Evolutionary conservation across 2,888 invertebrate species (phyloP).

Genomic region (Trypoxylon attenuatum): DNA sequence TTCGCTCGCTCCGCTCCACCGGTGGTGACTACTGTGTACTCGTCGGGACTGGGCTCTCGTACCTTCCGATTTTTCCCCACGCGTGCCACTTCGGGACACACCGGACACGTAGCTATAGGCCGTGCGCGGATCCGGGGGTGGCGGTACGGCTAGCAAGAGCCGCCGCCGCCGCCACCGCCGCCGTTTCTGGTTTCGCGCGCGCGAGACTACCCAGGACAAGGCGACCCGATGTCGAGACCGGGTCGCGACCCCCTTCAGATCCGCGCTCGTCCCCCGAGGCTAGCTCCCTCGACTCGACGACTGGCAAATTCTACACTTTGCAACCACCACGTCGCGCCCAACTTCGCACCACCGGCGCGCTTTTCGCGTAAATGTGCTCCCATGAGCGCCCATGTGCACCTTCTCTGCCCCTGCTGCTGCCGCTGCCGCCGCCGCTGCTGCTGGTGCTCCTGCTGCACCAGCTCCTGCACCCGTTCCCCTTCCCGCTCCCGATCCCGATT

Average conservation of each 20-base stretch:
- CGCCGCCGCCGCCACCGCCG: slow-evolving; percentile 49
- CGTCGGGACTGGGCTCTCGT: slow-evolving; percentile 19
- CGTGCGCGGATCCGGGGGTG: slow-evolving; percentile 40
- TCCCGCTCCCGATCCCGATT: slow-evolving; percentile 10
- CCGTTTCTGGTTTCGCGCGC: slow-evolving; percentile 50
- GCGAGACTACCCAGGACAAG: slow-evolving; percentile 46
- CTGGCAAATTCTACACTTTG: background rate
- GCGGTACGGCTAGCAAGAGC: slow-evolving; percentile 33
- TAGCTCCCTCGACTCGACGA: slow-evolving; percentile 28
- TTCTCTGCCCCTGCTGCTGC: slow-evolving; percentile 40
- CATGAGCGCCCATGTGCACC: slow-evolving; percentile 58
- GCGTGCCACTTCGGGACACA: slow-evolving; percentile 40
- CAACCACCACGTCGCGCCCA: background rate
- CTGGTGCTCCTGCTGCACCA: background rate
- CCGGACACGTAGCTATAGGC: slow-evolving; percentile 24
- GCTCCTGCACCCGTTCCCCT: background rate
- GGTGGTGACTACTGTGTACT: slow-evolving; percentile 38
- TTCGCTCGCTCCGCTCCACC: slow-evolving; percentile 29
- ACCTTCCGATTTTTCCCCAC: slow-evolving; percentile 33
- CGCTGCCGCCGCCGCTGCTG: slow-evolving; percentile 17
- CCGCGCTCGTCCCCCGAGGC: slow-evolving; percentile 47
- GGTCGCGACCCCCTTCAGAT: slow-evolving; percentile 58
- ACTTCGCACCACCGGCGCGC: slow-evolving; percentile 34
- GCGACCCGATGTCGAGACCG: slow-evolving; percentile 61
- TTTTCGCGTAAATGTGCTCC: slow-evolving; percentile 59